Evolutionary conservation across 2,888 invertebrate species (phyloP), one percentile per base, ranked within the genome.

Genomic region (Drosophila quinaria): DNA sequence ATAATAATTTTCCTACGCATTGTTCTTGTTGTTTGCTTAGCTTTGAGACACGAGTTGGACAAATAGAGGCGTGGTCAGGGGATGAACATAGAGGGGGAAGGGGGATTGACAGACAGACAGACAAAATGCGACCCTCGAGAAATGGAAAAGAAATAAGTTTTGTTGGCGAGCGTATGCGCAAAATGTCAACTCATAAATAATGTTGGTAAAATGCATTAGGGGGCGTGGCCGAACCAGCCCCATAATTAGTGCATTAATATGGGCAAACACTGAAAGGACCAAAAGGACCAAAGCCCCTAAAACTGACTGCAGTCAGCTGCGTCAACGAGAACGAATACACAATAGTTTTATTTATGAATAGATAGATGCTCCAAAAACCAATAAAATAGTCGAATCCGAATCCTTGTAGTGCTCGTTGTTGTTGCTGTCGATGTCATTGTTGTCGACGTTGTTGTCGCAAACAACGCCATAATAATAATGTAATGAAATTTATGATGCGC

Each of bases 401-500:
- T 70, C 56, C 19, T 56, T 44, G 47, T 67, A 59, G 50, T 63
- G 52, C 42, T 70, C 37, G 22, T 67, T 62, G 67, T 69, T 33
- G 44, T 25, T 35, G 42, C 25, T 51, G 29, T n/a, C 31, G 17
- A 11, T 33, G 49, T 37, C n/a, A 37, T 64, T 51, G 58, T 49
- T 25, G 62, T 51, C 31, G 54, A n/a, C 31, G 46, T 73, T 74
- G 75, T 88, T 74, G 82, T 79, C 87, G 78, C 87, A 77, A 82
- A 87, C 86, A 85, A 84, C 78, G 82, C 76, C 73, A 80, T 81
- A 85, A 89, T 81, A 85, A 89, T 80, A 89, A 89, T 81, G 80
- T 81, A 89, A 90, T 84, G 78, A 88, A 89, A 89, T 89, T 89
- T 89, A 89, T 89, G 90, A 89, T 79, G 86, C 89, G 90, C 78